Evolutionary conservation across 2,797 vertebrate species (phyloP).

Genomic region (Cuniculus paca): DNA sequence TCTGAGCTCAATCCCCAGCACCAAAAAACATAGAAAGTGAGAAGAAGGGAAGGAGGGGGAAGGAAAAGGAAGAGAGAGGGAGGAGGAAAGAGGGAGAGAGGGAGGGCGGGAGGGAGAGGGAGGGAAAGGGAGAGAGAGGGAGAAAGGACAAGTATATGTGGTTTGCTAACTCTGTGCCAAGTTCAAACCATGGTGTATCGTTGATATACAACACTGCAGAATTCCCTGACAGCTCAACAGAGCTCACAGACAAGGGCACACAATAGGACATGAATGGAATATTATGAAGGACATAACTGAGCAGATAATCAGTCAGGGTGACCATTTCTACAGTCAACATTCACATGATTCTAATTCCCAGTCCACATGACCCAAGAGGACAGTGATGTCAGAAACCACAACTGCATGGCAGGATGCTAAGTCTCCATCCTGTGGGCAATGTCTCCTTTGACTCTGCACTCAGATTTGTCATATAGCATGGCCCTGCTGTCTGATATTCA

Average conservation of each 20-base stretch:
- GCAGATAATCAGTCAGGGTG: background rate
- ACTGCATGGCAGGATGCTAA: background rate
- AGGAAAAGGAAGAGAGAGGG: no score
- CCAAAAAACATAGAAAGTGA: background rate
- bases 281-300: background rate
- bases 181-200: background rate
- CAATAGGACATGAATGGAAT: background rate
- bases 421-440: background rate
- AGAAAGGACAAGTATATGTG: background rate
- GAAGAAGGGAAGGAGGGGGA: no score
- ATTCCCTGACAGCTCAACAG: background rate
- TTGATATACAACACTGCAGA: background rate
- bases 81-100: background rate
- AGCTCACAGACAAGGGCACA: background rate
- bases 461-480: background rate
- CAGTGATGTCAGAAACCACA: background rate
- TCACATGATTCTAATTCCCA: background rate
- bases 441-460: background rate
- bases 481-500: background rate
- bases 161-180: background rate
- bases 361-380: background rate
- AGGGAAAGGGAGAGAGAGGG: no score
- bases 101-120: no score
- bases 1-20: background rate
- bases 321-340: background rate